Base-by-base conservation (phyloP, 2,113 vertebrate genomes). In the Nycticorax nycticorax region DNA sequence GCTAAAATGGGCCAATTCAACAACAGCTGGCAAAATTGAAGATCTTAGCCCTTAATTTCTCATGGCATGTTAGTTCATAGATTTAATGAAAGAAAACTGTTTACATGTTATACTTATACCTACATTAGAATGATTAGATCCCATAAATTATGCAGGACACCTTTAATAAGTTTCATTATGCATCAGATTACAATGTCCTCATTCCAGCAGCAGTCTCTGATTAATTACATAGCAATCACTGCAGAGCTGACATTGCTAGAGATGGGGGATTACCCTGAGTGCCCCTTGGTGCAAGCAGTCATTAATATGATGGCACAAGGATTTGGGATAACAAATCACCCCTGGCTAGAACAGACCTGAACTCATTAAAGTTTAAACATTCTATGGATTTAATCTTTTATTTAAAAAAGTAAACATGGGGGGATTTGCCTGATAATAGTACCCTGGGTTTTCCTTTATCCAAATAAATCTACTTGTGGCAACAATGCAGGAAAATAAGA, bases 101-200 rank as follows among this genome's bases (percentile, higher is more conserved):
- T 97, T 97, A 72, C 89, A 56, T 75, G 67, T 75, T 95, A 66
- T 86, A 85, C 84, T 86, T 93, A 73, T 89, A 96, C 71, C 79
- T 90, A 77, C 91, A 72, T 91, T 89, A 77, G 69, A 89, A 87
- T 3, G 3, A 93, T 91, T 95, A 94, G 87, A 89, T 85, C 27
- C 79, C 66, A 89, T 97, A 97, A 96, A 96, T 97, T 97, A 97
- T 95, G 79, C 87, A 97, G 95, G 91, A 83, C 63, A 92, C 24
- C 91, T 92, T 96, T 96, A 97, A 97, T 97, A 96, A 92, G 16
- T 96, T 98, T 97, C 86, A 94, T 97, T 96, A 94, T 85, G 75
- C 93, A 74, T 83, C 79, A 89, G 80, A 97, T 95, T 96, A 94
- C 50, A 83, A 72, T 77, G 63, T 93, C 76, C 88, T 95, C 45